Evolutionary conservation across 2,797 vertebrate genomes (phyloP), one percentile per base, ranked within the genome.

Genomic region (Acipenser oxyrinchus): DNA sequence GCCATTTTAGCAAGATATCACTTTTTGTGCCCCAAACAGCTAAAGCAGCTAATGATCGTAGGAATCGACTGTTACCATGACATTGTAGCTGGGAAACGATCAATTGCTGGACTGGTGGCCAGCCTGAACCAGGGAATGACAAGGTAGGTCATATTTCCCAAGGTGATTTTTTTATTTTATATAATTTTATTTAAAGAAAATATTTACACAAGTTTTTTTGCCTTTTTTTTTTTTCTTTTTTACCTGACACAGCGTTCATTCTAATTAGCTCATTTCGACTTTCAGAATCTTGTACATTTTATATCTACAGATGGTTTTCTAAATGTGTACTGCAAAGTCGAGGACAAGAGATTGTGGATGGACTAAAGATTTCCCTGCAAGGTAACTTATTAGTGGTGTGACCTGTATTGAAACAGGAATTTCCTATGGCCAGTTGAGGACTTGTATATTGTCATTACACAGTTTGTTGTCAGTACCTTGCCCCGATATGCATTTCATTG

Each of bases 61-160:
- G 97, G 97, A 66, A 88, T 91, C 6, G 97, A 99, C 59, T 95
- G 93, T 68, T 99, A 97, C 83, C 97, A 99, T 4, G 96, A 99
- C 76, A 92, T 72, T 0, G 7, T 82, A 6, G 76, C 89, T 13
- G 94, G 95, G 5, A 93, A 82, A 67, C 82, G 89, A 62, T 99
- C 96, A 1, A 87, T 98, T 1, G 94, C 94, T 0, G 95, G 92
- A 6, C 91, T 99, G 57, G 96, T 99, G 1, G 92, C 96, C 23
- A n/a, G n/a, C n/a, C n/a, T n/a, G n/a, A n/a, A 18, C 15, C 15
- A 18, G 15, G 15, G 15, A 18, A 18, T 18, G 15, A 18, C n/a
- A n/a, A n/a, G 1, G 15, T 1, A 18, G 15, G 15, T 18, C 15
- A 18, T 18, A 18, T 18, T 18, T 18, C 15, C 15, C 15, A 18